Conservation (phyloP, 2,888 invertebrate species). For the Dryobotodes eremita region DNA sequence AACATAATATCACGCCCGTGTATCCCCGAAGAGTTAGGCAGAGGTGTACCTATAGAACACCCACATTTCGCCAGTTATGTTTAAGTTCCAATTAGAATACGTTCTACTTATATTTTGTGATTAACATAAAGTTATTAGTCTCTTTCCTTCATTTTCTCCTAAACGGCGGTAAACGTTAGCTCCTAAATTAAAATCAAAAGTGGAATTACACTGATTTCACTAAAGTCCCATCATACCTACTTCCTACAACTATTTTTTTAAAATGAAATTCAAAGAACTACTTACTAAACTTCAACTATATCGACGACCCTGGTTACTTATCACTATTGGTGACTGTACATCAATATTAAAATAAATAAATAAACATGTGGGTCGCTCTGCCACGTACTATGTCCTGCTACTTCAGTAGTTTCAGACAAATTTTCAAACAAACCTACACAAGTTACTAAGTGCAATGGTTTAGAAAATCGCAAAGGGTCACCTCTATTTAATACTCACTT, state of each 20-base stretch:
- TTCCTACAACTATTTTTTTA: no score
- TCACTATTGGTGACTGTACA: no score
- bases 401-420: not conserved
- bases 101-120: not conserved
- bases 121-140: not conserved
- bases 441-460: not conserved
- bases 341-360: no score
- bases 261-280: no score
- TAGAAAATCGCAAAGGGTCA: slow-evolving; percentile 5
- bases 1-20: no score
- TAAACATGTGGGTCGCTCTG: not conserved
- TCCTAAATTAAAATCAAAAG: not conserved
- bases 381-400: not conserved
- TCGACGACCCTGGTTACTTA: no score
- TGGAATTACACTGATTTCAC: not conserved
- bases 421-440: not conserved
- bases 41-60: not conserved
- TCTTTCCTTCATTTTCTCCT: no score
- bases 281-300: no score
- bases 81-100: not conserved
- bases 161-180: no score
- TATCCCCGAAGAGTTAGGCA: not conserved
- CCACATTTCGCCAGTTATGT: not conserved
- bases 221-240: no score
- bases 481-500: slow-evolving; percentile 7